These are phyloP conservation scores for Drosophila nigrodunni DNA, from an alignment of 1,140 invertebrate species.

Conservation along the genomic window DNA sequence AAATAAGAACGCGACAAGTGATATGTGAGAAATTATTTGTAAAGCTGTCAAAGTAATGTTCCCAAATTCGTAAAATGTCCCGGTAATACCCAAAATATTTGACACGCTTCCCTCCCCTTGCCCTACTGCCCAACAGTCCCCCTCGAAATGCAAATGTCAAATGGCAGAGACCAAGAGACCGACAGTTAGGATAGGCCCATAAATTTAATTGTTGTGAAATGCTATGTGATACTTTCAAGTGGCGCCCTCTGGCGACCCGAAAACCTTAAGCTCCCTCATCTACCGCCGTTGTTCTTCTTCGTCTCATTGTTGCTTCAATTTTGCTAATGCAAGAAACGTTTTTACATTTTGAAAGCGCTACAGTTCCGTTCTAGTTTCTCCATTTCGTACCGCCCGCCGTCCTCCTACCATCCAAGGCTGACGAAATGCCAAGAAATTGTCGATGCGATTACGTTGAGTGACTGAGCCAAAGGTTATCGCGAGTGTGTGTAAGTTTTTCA, in stretches of 20 bases:
- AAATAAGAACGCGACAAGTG: conserved; percentile 26
- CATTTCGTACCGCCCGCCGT: conserved; percentile 6
- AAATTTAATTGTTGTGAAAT: conserved; percentile 50
- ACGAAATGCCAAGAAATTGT: conserved; percentile 68
- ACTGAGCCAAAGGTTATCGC: conserved; percentile 64
- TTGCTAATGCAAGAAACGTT: conserved; percentile 72
- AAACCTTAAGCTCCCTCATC: not conserved
- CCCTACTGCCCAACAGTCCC: too few relatives aligned
- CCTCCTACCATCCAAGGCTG: conserved; percentile 35
- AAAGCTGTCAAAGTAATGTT: conserved; percentile 35
- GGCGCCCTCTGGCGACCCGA: conserved; percentile 35
- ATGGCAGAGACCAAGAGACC: not conserved
- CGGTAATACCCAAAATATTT: conserved; percentile 39
- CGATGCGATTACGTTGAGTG: conserved; percentile 70
- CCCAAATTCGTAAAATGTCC: conserved; percentile 19
- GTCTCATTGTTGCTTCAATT: conserved; percentile 62
- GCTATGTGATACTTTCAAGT: conserved; percentile 37
- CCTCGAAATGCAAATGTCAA: conserved; percentile 42
- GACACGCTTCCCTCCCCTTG: not conserved
- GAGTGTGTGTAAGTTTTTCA: conserved; percentile 13
- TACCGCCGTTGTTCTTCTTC: not conserved
- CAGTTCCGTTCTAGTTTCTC: conserved; percentile 73
- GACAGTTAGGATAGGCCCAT: conserved; percentile 20
- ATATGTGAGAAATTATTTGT: conserved; percentile 55
- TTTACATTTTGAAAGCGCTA: conserved; percentile 45